Base-by-base conservation (phyloP, 37 sponge, comb jelly and placozoan genomes). In the Chondrosia reniformis region DNA sequence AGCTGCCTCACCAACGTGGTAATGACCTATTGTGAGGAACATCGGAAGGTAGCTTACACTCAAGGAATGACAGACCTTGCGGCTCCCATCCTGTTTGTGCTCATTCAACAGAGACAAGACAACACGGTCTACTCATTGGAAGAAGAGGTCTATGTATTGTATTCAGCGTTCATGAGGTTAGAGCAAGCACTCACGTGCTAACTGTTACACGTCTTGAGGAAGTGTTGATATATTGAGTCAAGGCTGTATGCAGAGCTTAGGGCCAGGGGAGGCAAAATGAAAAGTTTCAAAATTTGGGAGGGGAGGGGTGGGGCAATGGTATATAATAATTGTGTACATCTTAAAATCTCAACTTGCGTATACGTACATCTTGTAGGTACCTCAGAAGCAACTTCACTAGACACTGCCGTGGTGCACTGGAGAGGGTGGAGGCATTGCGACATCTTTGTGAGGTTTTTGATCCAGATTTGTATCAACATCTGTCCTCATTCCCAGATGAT, bases 1-100 rank as follows among this genome's bases (percentile, higher is more conserved):
- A 81, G 86, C 77, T 82, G 84, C 37, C 80, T 91, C 33, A 63
- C 79, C 44, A 81, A 83, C 64, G 75, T 91, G 9, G 56, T 80
- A 17, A 69, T 77, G 25, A 83, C 84, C n/a, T 91, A 86, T 72
- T 74, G 46, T 10, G 61, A 86, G 52, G 91, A 91, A 59, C 91
- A 91, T 64, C 32, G 22, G 1, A 74, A 71, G 0, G 54, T 83
- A 27, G 74, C 88, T 0, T 91, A 91, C 84, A 91, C 91, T 0
- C 91, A 91, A 74, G 91, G 91, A 2, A 91, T 91, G 91, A 91
- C 91, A 0, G 91, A 91, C 61, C 69, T 91, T 15, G 84, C 86
- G 45, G 84, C 85, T 15, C 91, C 91, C 0, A 69, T 91, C 17
- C 81, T 91, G n/a, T 91, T 78, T 76, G 84, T 86, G 25, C 78